Percentiles rank a stretch among this genome's conserved stretches.
Conservation (phyloP, 2,888 invertebrate species). For the Caenorhabditis sp. region DNA sequence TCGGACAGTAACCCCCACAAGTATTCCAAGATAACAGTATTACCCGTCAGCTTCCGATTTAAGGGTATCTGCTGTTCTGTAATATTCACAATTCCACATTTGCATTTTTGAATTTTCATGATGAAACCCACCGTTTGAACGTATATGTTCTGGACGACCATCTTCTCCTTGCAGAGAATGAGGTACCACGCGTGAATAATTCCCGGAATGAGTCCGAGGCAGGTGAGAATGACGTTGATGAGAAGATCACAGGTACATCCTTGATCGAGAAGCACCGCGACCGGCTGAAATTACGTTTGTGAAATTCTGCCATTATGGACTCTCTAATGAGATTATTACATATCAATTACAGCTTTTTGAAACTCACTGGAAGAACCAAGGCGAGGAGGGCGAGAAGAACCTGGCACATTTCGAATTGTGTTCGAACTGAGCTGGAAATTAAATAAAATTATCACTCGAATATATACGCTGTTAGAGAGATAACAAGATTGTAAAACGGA, state of each 20-base stretch:
- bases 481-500: neutral
- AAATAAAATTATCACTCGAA: neutral
- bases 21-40: neutral
- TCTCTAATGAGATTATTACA: too few species aligned
- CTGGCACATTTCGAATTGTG: conserved; percentile 52
- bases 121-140: conserved; percentile 58
- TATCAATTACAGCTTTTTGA: too few species aligned
- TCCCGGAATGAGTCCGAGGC: conserved; percentile 56
- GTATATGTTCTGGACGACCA: conserved; percentile 53
- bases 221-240: conserved; percentile 62
- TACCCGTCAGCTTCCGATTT: neutral
- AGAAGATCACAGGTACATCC: conserved; percentile 62
- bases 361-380: conserved; percentile 54
- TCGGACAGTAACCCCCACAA: neutral
- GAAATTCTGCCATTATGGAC: too few species aligned
- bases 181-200: conserved; percentile 66
- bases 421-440: too few species aligned
- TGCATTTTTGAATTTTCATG: neutral
- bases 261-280: conserved; percentile 63
- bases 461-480: neutral
- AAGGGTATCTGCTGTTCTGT: conserved; percentile 38
- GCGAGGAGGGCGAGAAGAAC: conserved; percentile 60
- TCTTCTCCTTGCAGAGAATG: conserved; percentile 59
- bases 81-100: neutral
- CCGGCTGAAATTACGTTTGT: conserved; percentile 47